Evolutionary conservation across 2,797 vertebrate genomes (phyloP), one percentile per base, ranked within the genome.

Genomic region (Esox masquinongy): DNA sequence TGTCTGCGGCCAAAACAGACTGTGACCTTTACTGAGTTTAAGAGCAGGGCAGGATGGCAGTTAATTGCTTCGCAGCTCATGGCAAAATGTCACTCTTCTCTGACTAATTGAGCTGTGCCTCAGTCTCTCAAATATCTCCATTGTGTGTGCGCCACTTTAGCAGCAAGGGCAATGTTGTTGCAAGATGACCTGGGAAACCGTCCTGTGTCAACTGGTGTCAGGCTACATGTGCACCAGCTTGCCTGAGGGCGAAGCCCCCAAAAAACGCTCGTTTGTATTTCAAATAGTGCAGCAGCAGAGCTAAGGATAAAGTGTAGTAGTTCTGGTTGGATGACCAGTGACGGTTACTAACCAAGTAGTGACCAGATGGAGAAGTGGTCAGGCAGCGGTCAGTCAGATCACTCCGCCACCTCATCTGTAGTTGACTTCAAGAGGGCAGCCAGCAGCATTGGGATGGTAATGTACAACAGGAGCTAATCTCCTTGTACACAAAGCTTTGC

Each of bases 201-300:
- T 91, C 82, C 88, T 88, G 89, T 94, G 93, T 94, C 93, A 95
- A 95, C 91, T 92, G 93, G 93, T 94, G 92, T 94, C 93, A 93
- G 90, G 88, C 90, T 92, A 91, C 92, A 89, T 91, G 92, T 89
- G 88, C 85, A 85, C 82, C 85, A 83, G 84, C 85, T 74, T 89
- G 90, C 90, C 94, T 86, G 85, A 80, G 86, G 93, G 94, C 92
- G 79, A 90, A 85, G 82, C 73, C 78, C 86, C 82, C 85, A 90
- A 8, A 86, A 79, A 78, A 88, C 84, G 78, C 83, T 85, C 85
- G 86, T 85, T 14, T 92, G 87, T 91, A 87, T 91, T 88, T 89
- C 84, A 89, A 89, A 92, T 91, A 90, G 83, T 78, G 75, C 80
- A 47, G 43, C 43, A 1, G 56, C 76, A 87, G 81, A 88, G 89